A percentile compares a stretch with the other conserved stretches of the same genome.
These are phyloP conservation scores for Gracilinanus agilis DNA, from an alignment of 2,113 vertebrate genomes.

Conservation along the genomic window DNA sequence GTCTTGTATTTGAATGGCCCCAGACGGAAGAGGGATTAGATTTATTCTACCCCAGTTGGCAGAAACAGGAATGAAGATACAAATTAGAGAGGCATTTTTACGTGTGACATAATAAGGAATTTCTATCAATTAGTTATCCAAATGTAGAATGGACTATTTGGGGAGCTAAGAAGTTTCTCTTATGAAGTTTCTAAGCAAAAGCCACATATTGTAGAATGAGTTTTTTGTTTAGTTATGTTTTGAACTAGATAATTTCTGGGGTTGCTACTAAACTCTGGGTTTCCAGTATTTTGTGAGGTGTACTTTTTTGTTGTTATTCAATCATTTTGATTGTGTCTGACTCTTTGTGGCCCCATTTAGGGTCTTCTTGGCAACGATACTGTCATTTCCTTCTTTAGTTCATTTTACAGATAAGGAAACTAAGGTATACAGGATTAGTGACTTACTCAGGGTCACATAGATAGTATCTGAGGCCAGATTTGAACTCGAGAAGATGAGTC, in stretches of 20 bases:
- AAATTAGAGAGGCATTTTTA: neutral
- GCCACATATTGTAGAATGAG: neutral
- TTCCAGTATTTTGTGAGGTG: neutral
- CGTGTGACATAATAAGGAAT: neutral
- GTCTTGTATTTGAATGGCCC: neutral
- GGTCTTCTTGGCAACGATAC: too few species aligned
- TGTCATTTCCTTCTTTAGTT: too few species aligned
- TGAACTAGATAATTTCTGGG: neutral
- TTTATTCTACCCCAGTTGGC: neutral
- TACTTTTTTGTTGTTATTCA: neutral
- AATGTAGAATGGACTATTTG: neutral
- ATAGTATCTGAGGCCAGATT: too few species aligned
- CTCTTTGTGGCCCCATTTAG: too few species aligned
- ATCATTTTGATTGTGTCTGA: too few species aligned
- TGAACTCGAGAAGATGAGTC: too few species aligned
- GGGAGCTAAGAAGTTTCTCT: neutral
- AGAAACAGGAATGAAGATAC: neutral
- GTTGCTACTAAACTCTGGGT: neutral
- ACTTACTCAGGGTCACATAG: too few species aligned
- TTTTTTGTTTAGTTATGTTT: neutral
- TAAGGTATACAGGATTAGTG: too few species aligned
- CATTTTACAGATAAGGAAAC: too few species aligned
- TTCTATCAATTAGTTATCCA: neutral
- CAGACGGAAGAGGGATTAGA: neutral
- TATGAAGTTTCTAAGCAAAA: neutral